Base-by-base conservation (phyloP, 2,888 invertebrate genomes). In the Pyrochroa serraticornis region DNA sequence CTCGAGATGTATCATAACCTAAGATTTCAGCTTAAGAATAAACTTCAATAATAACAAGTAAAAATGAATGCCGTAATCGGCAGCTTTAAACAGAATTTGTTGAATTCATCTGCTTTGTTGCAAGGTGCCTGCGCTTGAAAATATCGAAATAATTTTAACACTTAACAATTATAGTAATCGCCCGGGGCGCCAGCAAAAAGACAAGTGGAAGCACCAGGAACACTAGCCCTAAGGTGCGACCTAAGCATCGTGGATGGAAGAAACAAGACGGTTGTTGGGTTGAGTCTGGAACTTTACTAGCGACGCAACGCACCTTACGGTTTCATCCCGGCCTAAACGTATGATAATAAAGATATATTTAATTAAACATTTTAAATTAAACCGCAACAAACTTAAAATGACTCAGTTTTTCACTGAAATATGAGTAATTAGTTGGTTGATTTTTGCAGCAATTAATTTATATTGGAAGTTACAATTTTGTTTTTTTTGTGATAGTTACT, bases 281-380 rank as follows among this genome's bases (percentile, higher is more conserved):
- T 2, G 79, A 85, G 43, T 76, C 82, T 7, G 91, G 91, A 35
- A 85, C 85, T 44, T 85, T 90, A 67, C 72, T 93, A 55, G 92
- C 81, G 0, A 86, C 87, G 0, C 93, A 93, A 76, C 79, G 84
- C 46, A 85, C 78, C 2, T 79, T 88, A 0, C 82, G 92, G 50
- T 93, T 91, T 75, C 92, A 92, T 79, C 92, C 93, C 6, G 92
- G 92, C 7, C 76, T 92, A 50, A 87, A 92, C 81, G 92, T 92
- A 78, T 78, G 22, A 22, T 22, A 22, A 22, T 22, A 22, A 22
- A 22, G 5, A 22, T 22, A 22, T 5, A 22, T 22, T 5, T 82
- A 76, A 43, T 5, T 7, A n/a, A n/a, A 9, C n/a, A 51, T 36
- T 48, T 22, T 9, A 36, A 46, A 32, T 47, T 33, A n/a, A n/a